phyloP scores from a whole-genome alignment of 2,888 invertebrate genomes.

The Drosophila parthenogenetica region DNA sequence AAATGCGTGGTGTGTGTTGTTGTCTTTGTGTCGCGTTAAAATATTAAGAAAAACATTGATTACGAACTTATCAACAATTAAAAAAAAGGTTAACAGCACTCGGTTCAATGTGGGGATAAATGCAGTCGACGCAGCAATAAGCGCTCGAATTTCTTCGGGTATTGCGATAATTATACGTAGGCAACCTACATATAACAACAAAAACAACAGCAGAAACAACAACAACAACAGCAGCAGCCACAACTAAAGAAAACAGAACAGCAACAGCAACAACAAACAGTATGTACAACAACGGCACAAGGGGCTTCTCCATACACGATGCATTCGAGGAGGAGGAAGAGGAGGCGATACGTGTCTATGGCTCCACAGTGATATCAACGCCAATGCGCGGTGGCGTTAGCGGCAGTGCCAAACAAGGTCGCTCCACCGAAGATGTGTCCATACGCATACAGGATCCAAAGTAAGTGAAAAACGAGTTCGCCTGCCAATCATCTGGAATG shows the following conservation, averaged over 20 bases:
- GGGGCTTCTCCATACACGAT: slow-evolving; percentile 92
- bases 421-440: slow-evolving; percentile 86
- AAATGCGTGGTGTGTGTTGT: slow-evolving; percentile 44
- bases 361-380: slow-evolving; percentile 90
- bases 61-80: slow-evolving; percentile 38
- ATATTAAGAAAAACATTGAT: slow-evolving; percentile 64
- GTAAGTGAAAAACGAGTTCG: slow-evolving; percentile 75
- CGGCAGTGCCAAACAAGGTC: slow-evolving; percentile 83
- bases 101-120: slow-evolving; percentile 52
- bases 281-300: slow-evolving; percentile 76
- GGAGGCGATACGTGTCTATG: slow-evolving; percentile 93
- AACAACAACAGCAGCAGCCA: slow-evolving; percentile 39
- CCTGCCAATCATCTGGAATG: neutral
- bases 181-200: slow-evolving; percentile 46
- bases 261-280: slow-evolving; percentile 45
- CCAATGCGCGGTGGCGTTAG: slow-evolving; percentile 87
- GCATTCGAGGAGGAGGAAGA: slow-evolving; percentile 94
- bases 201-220: slow-evolving; percentile 31
- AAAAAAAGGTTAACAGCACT: slow-evolving; percentile 40
- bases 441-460: slow-evolving; percentile 86
- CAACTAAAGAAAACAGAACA: slow-evolving; percentile 53
- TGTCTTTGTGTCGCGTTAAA: slow-evolving; percentile 75
- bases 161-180: slow-evolving; percentile 39
- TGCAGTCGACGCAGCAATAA: slow-evolving; percentile 50
- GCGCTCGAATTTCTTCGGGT: slow-evolving; percentile 36